Conservation (phyloP, 2,888 invertebrate genomes). For the Thysanoteuthis rhombus region DNA sequence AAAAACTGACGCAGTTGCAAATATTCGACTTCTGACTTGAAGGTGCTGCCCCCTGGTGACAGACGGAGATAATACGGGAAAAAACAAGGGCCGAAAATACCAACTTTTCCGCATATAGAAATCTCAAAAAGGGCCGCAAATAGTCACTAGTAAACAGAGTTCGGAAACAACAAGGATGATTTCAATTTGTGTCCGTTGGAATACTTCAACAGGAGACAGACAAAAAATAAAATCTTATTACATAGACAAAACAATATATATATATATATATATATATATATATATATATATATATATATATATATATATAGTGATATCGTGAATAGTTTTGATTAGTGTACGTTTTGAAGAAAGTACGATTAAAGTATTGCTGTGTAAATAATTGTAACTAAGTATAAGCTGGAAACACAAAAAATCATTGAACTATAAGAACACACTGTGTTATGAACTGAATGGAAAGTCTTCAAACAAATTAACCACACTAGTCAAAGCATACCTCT, state of each 20-base stretch:
- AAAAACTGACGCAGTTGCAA: conserved; percentile 12
- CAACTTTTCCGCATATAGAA: conserved; percentile 12
- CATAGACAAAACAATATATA: not conserved
- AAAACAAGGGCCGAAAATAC: not conserved
- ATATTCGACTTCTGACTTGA: not conserved
- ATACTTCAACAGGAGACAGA: not conserved
- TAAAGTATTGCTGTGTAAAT: too few species aligned
- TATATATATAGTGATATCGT: not conserved
- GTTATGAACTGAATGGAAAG: too few species aligned
- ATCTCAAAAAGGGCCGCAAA: conserved; percentile 12
- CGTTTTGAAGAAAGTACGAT: too few species aligned
- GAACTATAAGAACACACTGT: too few species aligned
- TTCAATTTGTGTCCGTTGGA: not conserved
- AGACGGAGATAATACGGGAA: not conserved
- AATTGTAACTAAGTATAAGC: too few species aligned
- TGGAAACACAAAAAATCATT: too few species aligned
- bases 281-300: conserved; percentile 12
- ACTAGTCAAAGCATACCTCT: too few species aligned
- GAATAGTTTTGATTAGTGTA: too few species aligned
- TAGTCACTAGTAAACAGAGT: not conserved
- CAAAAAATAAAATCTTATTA: too few species aligned
- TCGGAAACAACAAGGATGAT: not conserved
- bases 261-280: not conserved
- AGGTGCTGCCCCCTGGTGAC: not conserved
- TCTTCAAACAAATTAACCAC: too few species aligned